Base-by-base conservation (phyloP, 2,113 vertebrate species). In the Strigops habroptila region DNA sequence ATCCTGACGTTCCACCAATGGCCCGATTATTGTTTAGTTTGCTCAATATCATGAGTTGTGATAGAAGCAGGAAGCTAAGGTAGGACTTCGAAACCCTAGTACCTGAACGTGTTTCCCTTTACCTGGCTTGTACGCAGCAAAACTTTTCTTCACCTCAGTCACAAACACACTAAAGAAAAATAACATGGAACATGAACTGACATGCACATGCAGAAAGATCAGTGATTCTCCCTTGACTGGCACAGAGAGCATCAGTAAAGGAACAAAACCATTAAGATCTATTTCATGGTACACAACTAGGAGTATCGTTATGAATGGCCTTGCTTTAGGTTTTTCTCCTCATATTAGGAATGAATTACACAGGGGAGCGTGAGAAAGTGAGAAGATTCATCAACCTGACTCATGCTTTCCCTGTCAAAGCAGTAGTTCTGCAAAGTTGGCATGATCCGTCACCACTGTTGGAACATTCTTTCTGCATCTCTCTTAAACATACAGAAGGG, bases 181-280 rank as follows among this genome's bases (percentile, higher is more conserved):
- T 8, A 17, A 30, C 1, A 2, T 4, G 9, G 41, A 70, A 35
- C 37, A 31, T 2, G 1, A 55, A 53, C 6, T 10, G 39, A 43
- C 0, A 4, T 1, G 13, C 30, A 19, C 1, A 0, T 25, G 39
- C 1, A 1, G 57, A 51, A 41, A 28, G 71, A 46, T 21, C 21
- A 14, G 31, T 3, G 60, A 14, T 41, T 68, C 17, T 71, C 31
- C 33, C 18, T 55, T 16, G 44, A 31, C 7, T 14, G 28, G 15
- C 14, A 21, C 51, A 44, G 17, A 83, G 24, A 84, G 23, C 28
- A 17, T 7, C 2, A 0, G 10, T 39, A 53, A 46, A 64, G 24
- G 8, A n/a, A 21, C 14, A 41, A 35, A 93, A 18, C 10, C 4
- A 4, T 33, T 5, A 33, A 65, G 59, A 28, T 13, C 14, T 12